Conservation (phyloP, 2,797 vertebrate species). For the Cirrhinus molitorella region DNA sequence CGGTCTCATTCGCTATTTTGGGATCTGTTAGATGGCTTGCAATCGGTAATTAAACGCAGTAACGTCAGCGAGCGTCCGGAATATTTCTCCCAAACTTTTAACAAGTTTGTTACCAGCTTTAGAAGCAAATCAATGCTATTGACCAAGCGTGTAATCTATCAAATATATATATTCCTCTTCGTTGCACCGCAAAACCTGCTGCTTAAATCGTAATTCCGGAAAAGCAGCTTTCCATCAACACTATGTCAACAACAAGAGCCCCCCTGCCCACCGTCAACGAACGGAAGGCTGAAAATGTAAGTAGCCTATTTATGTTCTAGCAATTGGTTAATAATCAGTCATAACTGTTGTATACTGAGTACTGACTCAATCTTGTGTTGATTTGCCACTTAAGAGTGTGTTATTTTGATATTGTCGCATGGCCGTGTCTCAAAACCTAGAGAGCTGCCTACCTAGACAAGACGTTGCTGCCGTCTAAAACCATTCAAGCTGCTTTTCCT, state of each 20-base stretch:
- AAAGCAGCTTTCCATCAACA: conserved; percentile 59
- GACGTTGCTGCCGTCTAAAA: neutral
- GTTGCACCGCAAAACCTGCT: conserved; percentile 48
- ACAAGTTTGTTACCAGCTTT: conserved; percentile 31
- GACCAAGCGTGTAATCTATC: neutral
- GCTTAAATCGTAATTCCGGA: conserved; percentile 43
- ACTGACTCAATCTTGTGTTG: neutral
- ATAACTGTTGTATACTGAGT: neutral
- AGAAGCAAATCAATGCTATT: conserved; percentile 12
- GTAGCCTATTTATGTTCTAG: conserved; percentile 66
- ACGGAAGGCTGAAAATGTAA: conserved; percentile 93
- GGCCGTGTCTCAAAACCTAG: neutral
- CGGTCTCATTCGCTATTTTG: conserved; percentile 12
- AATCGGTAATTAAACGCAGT: neutral
- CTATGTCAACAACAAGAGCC: conserved; percentile 95
- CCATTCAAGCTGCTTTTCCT: neutral
- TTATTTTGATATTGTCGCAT: conserved; percentile 9
- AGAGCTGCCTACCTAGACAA: neutral
- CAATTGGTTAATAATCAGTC: neutral
- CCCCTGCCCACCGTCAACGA: conserved; percentile 94
- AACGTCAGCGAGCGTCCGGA: conserved; percentile 20
- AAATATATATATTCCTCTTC: neutral
- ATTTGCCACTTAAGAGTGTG: neutral
- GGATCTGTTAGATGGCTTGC: conserved; percentile 23
- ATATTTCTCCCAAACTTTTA: conserved; percentile 45